phyloP scores from a whole-genome alignment of 2,797 vertebrate species.

The Pangasius sanitwongsei region DNA sequence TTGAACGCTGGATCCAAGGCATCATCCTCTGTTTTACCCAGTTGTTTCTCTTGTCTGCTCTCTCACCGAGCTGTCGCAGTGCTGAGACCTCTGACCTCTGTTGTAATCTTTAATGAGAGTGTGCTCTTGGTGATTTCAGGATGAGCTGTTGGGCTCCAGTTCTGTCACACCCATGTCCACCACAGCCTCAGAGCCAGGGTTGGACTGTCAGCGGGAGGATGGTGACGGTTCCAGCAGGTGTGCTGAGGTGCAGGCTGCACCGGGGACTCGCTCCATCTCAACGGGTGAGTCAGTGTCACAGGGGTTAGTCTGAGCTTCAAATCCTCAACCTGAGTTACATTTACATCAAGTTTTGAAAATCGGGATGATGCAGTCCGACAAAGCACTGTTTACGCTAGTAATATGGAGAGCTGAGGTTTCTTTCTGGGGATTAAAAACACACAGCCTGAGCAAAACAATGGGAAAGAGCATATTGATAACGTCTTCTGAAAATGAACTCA shows the following conservation, averaged over 20 bases:
- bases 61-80: neutral
- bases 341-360: neutral
- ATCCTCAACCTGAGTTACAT: neutral
- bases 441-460: neutral
- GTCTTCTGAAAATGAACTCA: neutral
- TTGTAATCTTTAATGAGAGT: conserved; percentile 14
- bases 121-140: conserved; percentile 75
- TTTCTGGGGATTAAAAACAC: neutral
- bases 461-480: neutral
- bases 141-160: conserved; percentile 91
- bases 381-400: neutral
- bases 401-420: neutral
- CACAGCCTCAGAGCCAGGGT: conserved; percentile 77
- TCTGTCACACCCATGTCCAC: conserved; percentile 81
- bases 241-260: conserved; percentile 85
- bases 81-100: conserved; percentile 29
- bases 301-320: neutral
- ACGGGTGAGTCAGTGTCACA: conserved; percentile 74
- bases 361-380: neutral
- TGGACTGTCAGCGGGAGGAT: conserved; percentile 63
- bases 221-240: conserved; percentile 82
- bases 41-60: conserved; percentile 18
- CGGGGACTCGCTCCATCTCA: conserved; percentile 84
- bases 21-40: neutral
- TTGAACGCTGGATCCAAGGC: neutral